Evolutionary conservation across 1,140 invertebrate species (phyloP).

Genomic region (Hirudo medicinalis): DNA sequence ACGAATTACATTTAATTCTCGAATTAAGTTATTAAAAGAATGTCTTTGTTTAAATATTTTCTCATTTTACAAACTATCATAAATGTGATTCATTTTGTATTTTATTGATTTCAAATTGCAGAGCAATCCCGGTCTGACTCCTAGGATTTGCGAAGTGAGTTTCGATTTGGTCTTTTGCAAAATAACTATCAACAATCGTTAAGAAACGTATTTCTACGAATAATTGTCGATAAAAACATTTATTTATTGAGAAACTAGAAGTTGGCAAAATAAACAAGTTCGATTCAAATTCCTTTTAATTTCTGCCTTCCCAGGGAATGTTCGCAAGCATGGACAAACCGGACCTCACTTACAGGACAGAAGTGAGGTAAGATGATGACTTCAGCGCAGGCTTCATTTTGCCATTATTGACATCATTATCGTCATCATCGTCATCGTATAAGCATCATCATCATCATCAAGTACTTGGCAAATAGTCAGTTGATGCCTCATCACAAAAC

Average conservation of each 20-base stretch:
- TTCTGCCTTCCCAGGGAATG: constrained; percentile 29
- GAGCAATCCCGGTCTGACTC: constrained; percentile 70
- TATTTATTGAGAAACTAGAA: too few relatives aligned
- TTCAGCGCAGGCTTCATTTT: background rate
- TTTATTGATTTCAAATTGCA: constrained; percentile 35
- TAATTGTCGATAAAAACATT: too few relatives aligned
- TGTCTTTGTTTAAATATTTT: too few relatives aligned
- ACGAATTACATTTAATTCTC: background rate
- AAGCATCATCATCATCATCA: too few relatives aligned
- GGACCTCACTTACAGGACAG: constrained; percentile 52
- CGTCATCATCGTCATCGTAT: too few relatives aligned
- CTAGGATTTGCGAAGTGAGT: constrained; percentile 49
- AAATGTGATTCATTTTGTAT: constrained; percentile 6
- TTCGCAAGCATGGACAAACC: constrained; percentile 50
- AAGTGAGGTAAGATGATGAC: constrained; percentile 36
- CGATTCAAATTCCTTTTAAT: constrained; percentile 1
- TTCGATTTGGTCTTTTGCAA: too few relatives aligned
- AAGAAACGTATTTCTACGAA: too few relatives aligned
- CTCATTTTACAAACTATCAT: too few relatives aligned
- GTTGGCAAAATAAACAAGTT: background rate
- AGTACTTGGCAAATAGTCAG: too few relatives aligned
- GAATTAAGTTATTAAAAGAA: constrained; percentile 25
- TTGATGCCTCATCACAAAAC: too few relatives aligned
- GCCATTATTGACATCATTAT: background rate
- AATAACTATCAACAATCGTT: too few relatives aligned